Evolutionary conservation across 2,113 vertebrate species (phyloP).

Genomic region (Nycticebus coucang): DNA sequence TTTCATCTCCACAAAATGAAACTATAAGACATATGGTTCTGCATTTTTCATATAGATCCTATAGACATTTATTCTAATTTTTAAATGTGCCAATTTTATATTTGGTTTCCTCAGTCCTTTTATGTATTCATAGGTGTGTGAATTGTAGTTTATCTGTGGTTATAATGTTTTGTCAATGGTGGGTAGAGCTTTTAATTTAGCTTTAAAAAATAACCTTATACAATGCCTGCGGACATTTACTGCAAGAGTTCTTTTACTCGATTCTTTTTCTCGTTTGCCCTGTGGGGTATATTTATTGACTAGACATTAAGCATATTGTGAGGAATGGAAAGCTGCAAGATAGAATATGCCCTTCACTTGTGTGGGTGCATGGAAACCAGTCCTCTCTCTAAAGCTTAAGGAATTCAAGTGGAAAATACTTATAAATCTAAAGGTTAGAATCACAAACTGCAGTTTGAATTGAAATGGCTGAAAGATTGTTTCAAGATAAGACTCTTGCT

Average conservation of each 20-base stretch:
- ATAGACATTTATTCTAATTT: conserved; percentile 1
- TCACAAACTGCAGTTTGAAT: not conserved
- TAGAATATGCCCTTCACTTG: not conserved
- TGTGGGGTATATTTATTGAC: conserved; percentile 23
- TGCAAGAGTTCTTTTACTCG: not conserved
- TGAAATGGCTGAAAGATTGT: not conserved
- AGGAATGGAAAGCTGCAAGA: conserved; percentile 7
- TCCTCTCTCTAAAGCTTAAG: not conserved
- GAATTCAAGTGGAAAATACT: conserved; percentile 26
- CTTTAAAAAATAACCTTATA: conserved; percentile 46
- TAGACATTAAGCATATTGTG: conserved; percentile 27
- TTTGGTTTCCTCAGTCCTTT: conserved; percentile 5
- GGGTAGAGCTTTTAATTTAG: not conserved
- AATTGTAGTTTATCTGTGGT: not conserved
- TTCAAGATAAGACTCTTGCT: conserved; percentile 8
- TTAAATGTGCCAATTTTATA: not conserved
- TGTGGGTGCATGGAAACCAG: not conserved
- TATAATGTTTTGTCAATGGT: not conserved
- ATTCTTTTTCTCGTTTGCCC: conserved; percentile 6
- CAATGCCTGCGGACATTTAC: not conserved
- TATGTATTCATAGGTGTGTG: not conserved
- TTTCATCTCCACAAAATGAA: conserved; percentile 22
- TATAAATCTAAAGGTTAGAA: conserved; percentile 29
- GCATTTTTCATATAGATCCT: conserved; percentile 4
- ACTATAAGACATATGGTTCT: not conserved